Percentiles rank a stretch among this genome's conserved stretches.
These are phyloP conservation scores for Hydrolagus colliei DNA, from an alignment of 2,797 vertebrate species.

Conservation along the genomic window DNA sequence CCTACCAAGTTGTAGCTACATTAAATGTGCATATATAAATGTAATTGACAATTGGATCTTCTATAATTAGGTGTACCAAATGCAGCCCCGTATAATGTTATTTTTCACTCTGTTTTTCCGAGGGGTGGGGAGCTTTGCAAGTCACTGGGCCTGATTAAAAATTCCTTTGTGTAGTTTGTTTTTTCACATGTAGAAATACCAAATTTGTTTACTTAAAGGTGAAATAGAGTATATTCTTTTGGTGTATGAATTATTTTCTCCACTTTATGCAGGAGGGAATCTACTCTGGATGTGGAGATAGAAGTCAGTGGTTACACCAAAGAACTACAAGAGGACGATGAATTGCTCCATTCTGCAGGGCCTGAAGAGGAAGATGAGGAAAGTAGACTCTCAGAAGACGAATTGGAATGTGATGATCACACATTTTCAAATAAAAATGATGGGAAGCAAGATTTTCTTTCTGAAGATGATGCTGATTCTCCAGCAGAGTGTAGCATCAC, in stretches of 20 bases:
- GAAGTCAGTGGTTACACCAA: constrained; percentile 86
- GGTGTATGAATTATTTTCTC: constrained; percentile 29
- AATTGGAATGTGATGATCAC: background rate
- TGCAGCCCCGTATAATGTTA: too few species aligned
- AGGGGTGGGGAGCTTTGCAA: too few species aligned
- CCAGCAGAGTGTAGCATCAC: background rate
- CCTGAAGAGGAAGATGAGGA: constrained; percentile 52
- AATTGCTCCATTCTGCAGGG: constrained; percentile 63
- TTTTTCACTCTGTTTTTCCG: too few species aligned
- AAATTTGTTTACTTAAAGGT: too few species aligned
- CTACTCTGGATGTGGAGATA: constrained; percentile 78
- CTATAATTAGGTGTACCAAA: too few species aligned
- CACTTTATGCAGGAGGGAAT: constrained; percentile 59
- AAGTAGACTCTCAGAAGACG: constrained; percentile 33
- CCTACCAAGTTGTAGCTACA: too few species aligned
- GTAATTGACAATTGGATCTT: too few species aligned
- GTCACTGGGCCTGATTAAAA: too few species aligned
- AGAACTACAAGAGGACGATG: constrained; percentile 70
- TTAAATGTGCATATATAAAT: too few species aligned
- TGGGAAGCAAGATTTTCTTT: background rate
- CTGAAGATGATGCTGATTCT: background rate
- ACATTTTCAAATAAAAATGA: background rate
- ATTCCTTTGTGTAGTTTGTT: too few species aligned
- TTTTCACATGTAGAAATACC: too few species aligned
- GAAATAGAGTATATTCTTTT: background rate